These are phyloP conservation scores for Riparia riparia DNA, from an alignment of 2,113 vertebrate species.

Conservation along the genomic window DNA sequence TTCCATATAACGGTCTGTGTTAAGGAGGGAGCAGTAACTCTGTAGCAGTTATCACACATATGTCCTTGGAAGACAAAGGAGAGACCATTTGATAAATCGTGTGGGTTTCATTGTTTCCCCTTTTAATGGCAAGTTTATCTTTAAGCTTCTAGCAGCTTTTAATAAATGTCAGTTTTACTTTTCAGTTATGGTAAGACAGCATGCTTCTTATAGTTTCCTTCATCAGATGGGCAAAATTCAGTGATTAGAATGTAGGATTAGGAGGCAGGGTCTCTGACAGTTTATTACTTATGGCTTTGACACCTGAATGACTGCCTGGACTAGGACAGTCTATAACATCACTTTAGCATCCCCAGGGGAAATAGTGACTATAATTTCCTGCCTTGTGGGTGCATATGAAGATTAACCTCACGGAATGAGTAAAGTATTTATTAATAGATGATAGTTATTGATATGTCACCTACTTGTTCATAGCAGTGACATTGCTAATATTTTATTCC, in stretches of 20 bases:
- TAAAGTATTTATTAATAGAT: constrained; percentile 53
- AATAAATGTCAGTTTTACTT: neutral
- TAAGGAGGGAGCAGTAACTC: neutral
- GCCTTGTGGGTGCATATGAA: neutral
- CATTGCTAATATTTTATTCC: neutral
- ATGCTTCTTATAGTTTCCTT: neutral
- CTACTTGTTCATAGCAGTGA: neutral
- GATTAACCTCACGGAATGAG: constrained; percentile 39
- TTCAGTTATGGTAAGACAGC: neutral
- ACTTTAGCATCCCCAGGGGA: neutral
- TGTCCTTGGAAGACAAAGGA: neutral
- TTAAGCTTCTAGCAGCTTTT: neutral
- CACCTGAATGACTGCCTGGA: neutral
- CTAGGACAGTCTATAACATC: neutral
- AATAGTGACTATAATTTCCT: neutral
- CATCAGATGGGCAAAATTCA: neutral
- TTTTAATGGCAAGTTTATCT: neutral
- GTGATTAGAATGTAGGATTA: neutral
- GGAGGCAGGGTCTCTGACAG: neutral
- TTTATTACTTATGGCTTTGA: neutral
- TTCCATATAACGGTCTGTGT: neutral
- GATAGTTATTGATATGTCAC: neutral
- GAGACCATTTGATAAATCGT: neutral
- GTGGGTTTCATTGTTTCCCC: neutral
- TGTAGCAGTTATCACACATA: neutral